Evolutionary conservation across 1,140 invertebrate genomes (phyloP).

Genomic region (Himalopsyche phryganea): DNA sequence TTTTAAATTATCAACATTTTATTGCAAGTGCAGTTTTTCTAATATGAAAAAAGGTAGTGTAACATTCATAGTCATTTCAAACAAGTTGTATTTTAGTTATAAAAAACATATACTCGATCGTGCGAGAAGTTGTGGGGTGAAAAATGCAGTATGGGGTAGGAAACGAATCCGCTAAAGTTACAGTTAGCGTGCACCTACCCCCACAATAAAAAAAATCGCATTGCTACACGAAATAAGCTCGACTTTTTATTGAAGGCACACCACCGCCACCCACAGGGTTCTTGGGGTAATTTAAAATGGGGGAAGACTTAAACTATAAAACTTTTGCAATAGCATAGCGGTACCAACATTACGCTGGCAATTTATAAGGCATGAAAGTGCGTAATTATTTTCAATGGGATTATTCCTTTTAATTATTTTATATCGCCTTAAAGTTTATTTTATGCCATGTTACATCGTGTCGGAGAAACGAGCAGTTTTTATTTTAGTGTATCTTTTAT

Average conservation of each 20-base stretch:
- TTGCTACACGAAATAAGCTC: conserved; percentile 27
- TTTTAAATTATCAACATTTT: no score
- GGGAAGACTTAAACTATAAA: conserved; percentile 30
- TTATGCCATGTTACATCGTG: neutral
- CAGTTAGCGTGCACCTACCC: conserved; percentile 11
- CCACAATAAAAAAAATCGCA: conserved; percentile 28
- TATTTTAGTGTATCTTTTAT: no score
- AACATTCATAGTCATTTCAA: no score
- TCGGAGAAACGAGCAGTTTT: no score
- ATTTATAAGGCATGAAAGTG: conserved; percentile 31
- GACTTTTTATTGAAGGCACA: conserved; percentile 33
- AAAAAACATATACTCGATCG: no score
- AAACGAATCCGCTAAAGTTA: conserved; percentile 11
- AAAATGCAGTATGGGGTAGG: neutral
- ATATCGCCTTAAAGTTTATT: conserved; percentile 7
- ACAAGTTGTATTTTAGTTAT: no score
- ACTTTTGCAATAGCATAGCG: conserved; percentile 24
- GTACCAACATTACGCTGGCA: conserved; percentile 18
- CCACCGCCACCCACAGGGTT: conserved; percentile 23
- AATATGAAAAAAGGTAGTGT: no score
- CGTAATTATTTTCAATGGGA: conserved; percentile 30
- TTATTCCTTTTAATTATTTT: conserved; percentile 26
- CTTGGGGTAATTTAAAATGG: conserved; percentile 31
- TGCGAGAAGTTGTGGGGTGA: conserved; percentile 12
- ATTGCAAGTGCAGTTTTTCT: no score